phyloP scores from a whole-genome alignment of 2,888 invertebrate species.

The Cerastoderma edule region DNA sequence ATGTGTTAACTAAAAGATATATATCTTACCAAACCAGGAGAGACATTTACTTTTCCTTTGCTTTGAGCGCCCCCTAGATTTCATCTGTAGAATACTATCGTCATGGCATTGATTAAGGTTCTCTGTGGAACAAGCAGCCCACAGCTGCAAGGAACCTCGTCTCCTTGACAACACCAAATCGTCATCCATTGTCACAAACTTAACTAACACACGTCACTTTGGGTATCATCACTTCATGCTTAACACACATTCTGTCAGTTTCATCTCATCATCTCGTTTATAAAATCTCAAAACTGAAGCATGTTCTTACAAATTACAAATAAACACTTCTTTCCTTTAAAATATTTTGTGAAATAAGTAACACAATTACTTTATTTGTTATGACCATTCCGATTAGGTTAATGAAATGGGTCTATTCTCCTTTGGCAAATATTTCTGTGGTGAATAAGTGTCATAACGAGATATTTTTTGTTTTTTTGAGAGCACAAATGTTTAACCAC shows the following conservation, averaged over 20 bases:
- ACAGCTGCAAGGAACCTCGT: conserved; percentile 55
- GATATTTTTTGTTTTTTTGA: too few species aligned
- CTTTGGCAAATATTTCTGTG: too few species aligned
- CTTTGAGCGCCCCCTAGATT: conserved; percentile 60
- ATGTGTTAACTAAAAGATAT: not conserved
- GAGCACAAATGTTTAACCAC: too few species aligned
- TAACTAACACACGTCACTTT: not conserved
- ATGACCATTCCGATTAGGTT: too few species aligned
- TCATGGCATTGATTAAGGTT: conserved; percentile 62
- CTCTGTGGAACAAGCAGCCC: conserved; percentile 65
- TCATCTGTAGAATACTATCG: conserved; percentile 55
- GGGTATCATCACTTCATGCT: not conserved
- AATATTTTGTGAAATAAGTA: too few species aligned
- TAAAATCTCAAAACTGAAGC: not conserved
- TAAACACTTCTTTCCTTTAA: too few species aligned
- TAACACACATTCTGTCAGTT: not conserved
- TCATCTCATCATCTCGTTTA: not conserved
- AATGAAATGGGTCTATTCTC: too few species aligned
- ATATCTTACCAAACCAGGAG: conserved; percentile 65
- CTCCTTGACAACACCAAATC: conserved; percentile 23
- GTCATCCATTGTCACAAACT: conserved; percentile 27
- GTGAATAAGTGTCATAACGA: too few species aligned
- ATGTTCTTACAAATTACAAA: too few species aligned
- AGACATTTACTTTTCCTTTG: conserved; percentile 61
- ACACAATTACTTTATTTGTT: too few species aligned